Base-by-base conservation (phyloP, 2,888 invertebrate species). In the Alcis repandata region DNA sequence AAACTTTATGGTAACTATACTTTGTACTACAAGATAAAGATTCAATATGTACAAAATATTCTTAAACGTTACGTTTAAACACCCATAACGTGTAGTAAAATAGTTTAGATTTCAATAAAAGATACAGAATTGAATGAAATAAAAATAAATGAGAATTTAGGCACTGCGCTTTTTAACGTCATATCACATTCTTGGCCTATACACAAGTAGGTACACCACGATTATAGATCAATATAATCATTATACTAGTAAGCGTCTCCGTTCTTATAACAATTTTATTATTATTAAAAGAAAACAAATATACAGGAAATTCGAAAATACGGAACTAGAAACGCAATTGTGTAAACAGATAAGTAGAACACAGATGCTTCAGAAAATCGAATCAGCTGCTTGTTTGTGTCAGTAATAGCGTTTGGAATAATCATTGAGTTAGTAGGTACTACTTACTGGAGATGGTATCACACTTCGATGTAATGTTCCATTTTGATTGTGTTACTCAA, bases 171-270 rank as follows among this genome's bases (percentile, higher is more conserved):
- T 90, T 85, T 88, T 86, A 79, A 86, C 85, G 81, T 87, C 88
- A 87, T 92, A 93, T 93, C 92, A 92, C 92, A 93, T 89, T 88
- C 86, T 85, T 87, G 85, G 87, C 84, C 85, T 85, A 82, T 84
- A 82, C 85, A 84, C 81, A 83, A 83, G 41, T 64, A 69, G 57
- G 79, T 85, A 87, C 85, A 86, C 82, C 84, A 83, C 82, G 78
- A 79, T 79, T 72, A 80, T 65, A 82, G 82, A 86, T 80, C 82
- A 65, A 33, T 65, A 65, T 65, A 57, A 66, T 80, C 83, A 84
- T 87, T 88, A 91, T 79, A 81, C 92, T 92, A 93, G 84, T 93
- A 93, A 93, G 92, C 92, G 92, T 93, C 84, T 91, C 87, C 90
- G 83, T 89, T 88, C 87, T 89, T 90, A 86, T 84, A 87, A 87